Percentiles rank a stretch among this genome's conserved stretches.
Conservation (phyloP, 2,888 invertebrate species). For the Pinctada fucata region DNA sequence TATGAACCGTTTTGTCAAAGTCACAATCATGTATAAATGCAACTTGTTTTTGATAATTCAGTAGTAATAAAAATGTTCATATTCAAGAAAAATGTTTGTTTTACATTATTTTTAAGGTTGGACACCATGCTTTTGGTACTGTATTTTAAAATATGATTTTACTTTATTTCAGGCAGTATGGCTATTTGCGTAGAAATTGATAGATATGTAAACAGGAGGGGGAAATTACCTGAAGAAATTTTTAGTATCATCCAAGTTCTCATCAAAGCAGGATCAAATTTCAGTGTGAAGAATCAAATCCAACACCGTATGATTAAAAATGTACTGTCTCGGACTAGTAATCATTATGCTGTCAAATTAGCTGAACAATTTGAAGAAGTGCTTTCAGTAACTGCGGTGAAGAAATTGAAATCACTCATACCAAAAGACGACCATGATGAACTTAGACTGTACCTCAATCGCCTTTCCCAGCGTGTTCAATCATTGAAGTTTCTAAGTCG, state of each 20-base stretch:
- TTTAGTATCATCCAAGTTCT: conserved; percentile 39
- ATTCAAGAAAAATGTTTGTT: too few relatives aligned
- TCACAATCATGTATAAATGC: too few relatives aligned
- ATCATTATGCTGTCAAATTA: conserved; percentile 23
- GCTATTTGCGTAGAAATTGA: conserved; percentile 38
- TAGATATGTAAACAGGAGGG: not conserved
- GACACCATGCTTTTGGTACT: too few relatives aligned
- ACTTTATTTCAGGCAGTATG: conserved; percentile 47
- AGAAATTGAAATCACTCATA: conserved; percentile 12
- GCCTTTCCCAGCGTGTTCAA: conserved; percentile 25
- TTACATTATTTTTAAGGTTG: too few relatives aligned
- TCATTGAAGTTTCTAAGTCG: conserved; percentile 52
- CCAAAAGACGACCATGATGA: conserved; percentile 18
- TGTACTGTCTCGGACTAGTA: conserved; percentile 22
- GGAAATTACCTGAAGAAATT: not conserved
- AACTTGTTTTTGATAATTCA: too few relatives aligned
- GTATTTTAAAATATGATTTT: not conserved
- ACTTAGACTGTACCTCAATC: conserved; percentile 13
- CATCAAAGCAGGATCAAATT: conserved; percentile 46
- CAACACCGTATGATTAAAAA: conserved; percentile 40
- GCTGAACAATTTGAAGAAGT: conserved; percentile 32
- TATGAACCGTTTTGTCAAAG: too few relatives aligned
- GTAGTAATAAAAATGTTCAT: too few relatives aligned
- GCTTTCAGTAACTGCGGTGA: conserved; percentile 24
- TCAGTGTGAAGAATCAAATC: conserved; percentile 32